Conservation (phyloP, 2,888 invertebrate genomes). For the Tipula helvola region DNA sequence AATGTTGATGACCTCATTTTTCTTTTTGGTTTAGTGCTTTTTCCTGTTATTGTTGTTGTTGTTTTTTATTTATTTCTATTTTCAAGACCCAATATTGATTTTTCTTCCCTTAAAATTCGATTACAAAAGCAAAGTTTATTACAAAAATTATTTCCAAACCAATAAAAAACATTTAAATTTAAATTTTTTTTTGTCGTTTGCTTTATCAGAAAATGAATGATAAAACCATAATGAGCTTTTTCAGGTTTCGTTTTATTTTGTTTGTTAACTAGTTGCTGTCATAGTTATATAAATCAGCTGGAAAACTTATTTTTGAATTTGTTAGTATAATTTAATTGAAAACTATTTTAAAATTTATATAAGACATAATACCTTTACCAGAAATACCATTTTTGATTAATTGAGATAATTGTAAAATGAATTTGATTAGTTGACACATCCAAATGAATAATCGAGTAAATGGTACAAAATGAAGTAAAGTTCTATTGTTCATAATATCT, state of each 20-base stretch:
- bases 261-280: not conserved
- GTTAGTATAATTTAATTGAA: no score
- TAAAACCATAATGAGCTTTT: not conserved
- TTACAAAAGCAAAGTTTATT: not conserved
- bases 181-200: not conserved
- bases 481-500: no score
- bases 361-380: no score
- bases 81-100: not conserved
- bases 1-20: slow-evolving; percentile 4
- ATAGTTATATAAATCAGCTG: no score
- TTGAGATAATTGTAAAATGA: no score
- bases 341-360: no score
- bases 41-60: not conserved
- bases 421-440: no score
- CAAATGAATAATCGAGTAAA: no score
- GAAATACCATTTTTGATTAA: no score
- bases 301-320: no score
- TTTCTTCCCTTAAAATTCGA: not conserved
- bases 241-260: not conserved
- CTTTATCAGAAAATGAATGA: not conserved
- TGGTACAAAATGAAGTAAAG: no score
- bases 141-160: not conserved
- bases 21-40: not conserved
- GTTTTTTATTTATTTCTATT: not conserved
- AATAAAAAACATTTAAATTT: not conserved